Evolutionary conservation across 2,888 invertebrate genomes (phyloP).

Genomic region (Cryptus viduatorius): DNA sequence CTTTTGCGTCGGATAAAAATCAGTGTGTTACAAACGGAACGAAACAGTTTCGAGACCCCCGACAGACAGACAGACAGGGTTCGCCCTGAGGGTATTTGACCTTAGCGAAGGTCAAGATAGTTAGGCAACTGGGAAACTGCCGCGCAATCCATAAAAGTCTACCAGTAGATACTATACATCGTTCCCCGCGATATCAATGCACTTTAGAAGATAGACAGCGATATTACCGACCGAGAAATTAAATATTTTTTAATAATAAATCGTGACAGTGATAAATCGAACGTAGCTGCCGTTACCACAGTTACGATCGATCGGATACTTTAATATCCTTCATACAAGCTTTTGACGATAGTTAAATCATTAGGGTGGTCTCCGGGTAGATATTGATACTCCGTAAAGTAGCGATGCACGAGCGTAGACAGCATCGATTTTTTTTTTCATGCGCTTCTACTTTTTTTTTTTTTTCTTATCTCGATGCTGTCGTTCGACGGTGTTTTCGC

Average conservation of each 20-base stretch:
- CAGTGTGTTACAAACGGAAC: not conserved
- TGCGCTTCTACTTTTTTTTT: not conserved
- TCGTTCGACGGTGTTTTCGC: slow-evolving; percentile 16
- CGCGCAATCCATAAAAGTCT: not conserved
- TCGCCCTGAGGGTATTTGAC: not conserved
- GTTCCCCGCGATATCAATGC: too few species aligned
- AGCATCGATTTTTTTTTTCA: not conserved
- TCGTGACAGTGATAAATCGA: slow-evolving; percentile 78
- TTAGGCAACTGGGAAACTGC: not conserved
- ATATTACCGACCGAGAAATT: slow-evolving; percentile 26
- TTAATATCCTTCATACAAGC: slow-evolving; percentile 10
- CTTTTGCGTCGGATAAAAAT: not conserved
- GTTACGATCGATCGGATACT: slow-evolving; percentile 41
- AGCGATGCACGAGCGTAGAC: not conserved
- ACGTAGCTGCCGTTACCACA: not conserved
- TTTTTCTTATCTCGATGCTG: not conserved
- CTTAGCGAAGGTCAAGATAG: slow-evolving; percentile 3
- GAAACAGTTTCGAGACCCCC: not conserved
- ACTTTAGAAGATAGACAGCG: not conserved
- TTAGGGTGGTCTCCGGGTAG: not conserved
- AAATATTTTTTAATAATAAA: slow-evolving; percentile 73
- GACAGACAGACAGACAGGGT: not conserved
- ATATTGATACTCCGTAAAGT: not conserved
- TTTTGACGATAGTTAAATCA: not conserved
- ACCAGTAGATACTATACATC: not conserved